These are phyloP conservation scores for Oligia strigilis DNA, from an alignment of 2,888 invertebrate species.

Conservation along the genomic window DNA sequence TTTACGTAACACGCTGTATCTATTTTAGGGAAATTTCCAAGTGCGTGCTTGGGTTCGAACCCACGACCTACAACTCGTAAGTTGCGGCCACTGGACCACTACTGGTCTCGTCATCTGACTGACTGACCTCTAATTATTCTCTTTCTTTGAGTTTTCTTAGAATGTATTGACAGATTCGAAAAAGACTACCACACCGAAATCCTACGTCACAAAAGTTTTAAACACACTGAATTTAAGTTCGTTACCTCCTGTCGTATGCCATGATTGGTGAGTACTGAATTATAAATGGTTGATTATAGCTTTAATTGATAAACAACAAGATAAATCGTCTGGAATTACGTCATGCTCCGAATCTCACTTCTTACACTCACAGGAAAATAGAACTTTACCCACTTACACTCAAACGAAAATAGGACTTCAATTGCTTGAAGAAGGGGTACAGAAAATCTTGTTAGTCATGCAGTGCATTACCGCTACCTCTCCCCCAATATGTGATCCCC, in stretches of 20 bases:
- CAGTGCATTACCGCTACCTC: constrained; percentile 37
- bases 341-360: not conserved
- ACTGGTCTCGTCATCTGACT: not conserved
- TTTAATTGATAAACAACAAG: constrained; percentile 5
- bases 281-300: not conserved
- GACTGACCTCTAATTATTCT: not conserved
- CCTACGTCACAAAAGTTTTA: not conserved
- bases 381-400: not conserved
- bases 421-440: constrained; percentile 19
- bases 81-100: no score
- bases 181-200: not conserved
- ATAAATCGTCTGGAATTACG: not conserved
- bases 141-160: not conserved
- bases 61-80: not conserved
- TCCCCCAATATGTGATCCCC: constrained; percentile 52
- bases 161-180: no score
- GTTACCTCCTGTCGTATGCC: not conserved
- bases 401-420: constrained; percentile 12
- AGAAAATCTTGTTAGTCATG: constrained; percentile 54
- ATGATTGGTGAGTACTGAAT: not conserved
- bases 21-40: not conserved
- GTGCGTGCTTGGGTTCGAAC: not conserved
- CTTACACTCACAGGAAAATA: not conserved
- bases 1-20: no score
- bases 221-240: not conserved